These are phyloP conservation scores for Archocentrus centrarchus DNA, from an alignment of 2,113 vertebrate genomes.

Conservation along the genomic window DNA sequence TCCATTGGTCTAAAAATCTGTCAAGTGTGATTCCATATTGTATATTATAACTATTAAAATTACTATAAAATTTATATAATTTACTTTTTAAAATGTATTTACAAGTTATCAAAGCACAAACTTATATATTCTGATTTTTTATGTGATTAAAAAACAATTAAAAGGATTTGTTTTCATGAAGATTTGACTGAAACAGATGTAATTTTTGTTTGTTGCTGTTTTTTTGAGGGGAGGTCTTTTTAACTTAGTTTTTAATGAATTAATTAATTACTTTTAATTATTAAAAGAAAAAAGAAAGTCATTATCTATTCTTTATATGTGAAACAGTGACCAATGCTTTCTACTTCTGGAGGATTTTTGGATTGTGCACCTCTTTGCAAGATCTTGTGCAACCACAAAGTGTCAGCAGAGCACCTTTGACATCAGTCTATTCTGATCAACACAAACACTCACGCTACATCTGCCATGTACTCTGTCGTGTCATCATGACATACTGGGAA, in stretches of 20 bases:
- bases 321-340: background rate
- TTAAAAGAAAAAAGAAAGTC: background rate
- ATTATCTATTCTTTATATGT: background rate
- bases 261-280: no score
- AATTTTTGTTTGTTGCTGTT: no score
- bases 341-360: background rate
- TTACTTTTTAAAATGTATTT: no score
- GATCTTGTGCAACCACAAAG: slow-evolving; percentile 29
- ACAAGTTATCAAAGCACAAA: background rate
- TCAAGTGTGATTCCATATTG: no score
- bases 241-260: no score
- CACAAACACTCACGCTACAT: background rate
- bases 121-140: background rate
- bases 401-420: slow-evolving; percentile 37
- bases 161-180: background rate
- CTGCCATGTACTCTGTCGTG: background rate
- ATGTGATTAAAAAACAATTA: background rate
- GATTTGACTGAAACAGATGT: background rate
- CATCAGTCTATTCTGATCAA: background rate
- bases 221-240: background rate
- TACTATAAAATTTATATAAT: no score
- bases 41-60: background rate
- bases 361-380: slow-evolving; percentile 1
- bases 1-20: no score
- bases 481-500: background rate